Evolutionary conservation across 2,888 invertebrate genomes (phyloP), one percentile per base, ranked within the genome.

Genomic region (Spodoptera littoralis): DNA sequence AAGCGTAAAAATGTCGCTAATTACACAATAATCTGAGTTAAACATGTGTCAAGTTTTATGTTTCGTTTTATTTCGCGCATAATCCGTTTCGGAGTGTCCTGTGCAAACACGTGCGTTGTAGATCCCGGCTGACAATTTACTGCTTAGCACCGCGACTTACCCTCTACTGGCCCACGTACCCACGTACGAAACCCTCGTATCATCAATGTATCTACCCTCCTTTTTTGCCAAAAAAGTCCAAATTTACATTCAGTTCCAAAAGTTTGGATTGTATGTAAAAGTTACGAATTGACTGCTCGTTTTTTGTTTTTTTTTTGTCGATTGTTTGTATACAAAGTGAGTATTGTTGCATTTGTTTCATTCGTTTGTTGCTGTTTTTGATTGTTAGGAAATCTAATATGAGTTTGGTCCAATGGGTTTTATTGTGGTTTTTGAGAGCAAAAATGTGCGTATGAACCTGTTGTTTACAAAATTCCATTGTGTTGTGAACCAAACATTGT

Each of bases 131-230:
- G 67, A 70, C 65, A 68, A 77, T 77, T 76, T 77, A 77, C 79
- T 77, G 67, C 73, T 73, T 70, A 58, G 55, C 65, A 60, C 47
- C 60, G 9, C 9, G 36, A 36, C 36, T 36, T 36, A 36, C 9
- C 66, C 54, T 11, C 50, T 62, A 65, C 57, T 47, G 49, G 55
- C 70, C 70, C 79, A 69, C 73, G 80, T 79, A 73, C 70, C 70
- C 79, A 69, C 73, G 80, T 79, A 73, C 77, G 68, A 52, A 48
- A 70, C 64, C 73, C 73, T 52, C 68, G 79, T 68, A 73, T 63
- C 52, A 44, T 36, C 60, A 49, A 77, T 70, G 72, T 66, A 76
- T 73, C 63, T 60, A 64, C 60, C 63, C 62, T 64, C 53, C 55
- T 56, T 60, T 72, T 49, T 70, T 65, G 22, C 47, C 36, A 57